These are phyloP conservation scores for Trissolcus brochymenae DNA, from an alignment of 2,888 invertebrate species.

Conservation along the genomic window DNA sequence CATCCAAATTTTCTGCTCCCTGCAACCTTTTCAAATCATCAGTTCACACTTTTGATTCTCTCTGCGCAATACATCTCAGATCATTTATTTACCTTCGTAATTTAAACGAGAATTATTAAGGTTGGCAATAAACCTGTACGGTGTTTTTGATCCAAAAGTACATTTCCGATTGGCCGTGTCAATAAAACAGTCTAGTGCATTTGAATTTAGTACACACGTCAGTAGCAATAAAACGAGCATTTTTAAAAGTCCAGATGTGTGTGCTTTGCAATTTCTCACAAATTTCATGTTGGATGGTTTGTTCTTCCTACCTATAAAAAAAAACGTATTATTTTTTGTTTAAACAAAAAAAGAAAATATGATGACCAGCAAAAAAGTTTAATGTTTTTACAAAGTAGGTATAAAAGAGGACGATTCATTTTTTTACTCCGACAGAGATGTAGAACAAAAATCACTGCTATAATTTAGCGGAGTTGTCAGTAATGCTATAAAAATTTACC, in stretches of 20 bases:
- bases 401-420: neutral
- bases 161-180: slow-evolving; percentile 67
- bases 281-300: too few relatives aligned
- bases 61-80: too few relatives aligned
- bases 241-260: too few relatives aligned
- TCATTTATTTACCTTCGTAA: slow-evolving; percentile 77
- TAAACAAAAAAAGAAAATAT: neutral
- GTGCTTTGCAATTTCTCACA: too few relatives aligned
- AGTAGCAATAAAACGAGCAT: too few relatives aligned
- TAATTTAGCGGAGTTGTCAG: neutral
- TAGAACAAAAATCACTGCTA: neutral
- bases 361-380: neutral
- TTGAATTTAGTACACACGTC: neutral
- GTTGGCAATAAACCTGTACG: slow-evolving; percentile 84
- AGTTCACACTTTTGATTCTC: neutral
- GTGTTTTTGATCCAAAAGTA: slow-evolving; percentile 83
- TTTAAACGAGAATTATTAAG: slow-evolving; percentile 79
- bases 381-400: neutral
- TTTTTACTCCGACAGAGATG: neutral
- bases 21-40: slow-evolving; percentile 78
- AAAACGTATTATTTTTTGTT: too few relatives aligned
- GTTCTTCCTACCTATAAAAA: too few relatives aligned
- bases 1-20: slow-evolving; percentile 84
- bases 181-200: slow-evolving; percentile 51
- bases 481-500: slow-evolving; percentile 3